Base-by-base conservation (phyloP, 2,113 vertebrate species). In the Chroicocephalus ridibundus region DNA sequence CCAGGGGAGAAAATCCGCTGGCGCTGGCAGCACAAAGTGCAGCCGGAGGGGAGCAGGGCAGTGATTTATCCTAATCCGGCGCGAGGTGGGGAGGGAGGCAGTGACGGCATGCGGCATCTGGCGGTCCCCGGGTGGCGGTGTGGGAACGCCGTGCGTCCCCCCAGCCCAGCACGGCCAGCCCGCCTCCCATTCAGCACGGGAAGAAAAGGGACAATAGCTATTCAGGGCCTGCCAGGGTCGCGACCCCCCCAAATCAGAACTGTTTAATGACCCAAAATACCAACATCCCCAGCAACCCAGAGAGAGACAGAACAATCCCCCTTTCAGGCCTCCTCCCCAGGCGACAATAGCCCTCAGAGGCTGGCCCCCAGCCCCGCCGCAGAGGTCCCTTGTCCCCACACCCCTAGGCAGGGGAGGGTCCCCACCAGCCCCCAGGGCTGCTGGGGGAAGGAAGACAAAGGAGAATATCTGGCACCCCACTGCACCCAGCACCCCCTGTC, bases 121-220 rank as follows among this genome's bases (percentile, higher is more conserved):
- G 91, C 79, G 5, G 88, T 80, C 94, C 95, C 96, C 34, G 31
- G 74, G 94, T 89, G 47, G 86, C 36, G 29, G 70, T 95, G 96
- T 98, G 98, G 97, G 98, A 98, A 98, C 97, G 93, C 88, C 2
- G 38, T 47, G 66, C 49, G 29, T 82, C 54, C 90, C 77, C 94
- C 89, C 79, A 62, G 79, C 36, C 82, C 26, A n/a, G 17, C 46
- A 15, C 60, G 10, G 86, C 86, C 92, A 87, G 86, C 96, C 97
- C 72, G 97, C 97, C 97, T 98, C 94, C 95, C 97, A 98, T 98
- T 98, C 98, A 98, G 94, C 83, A 65, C 84, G 94, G 93, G 89
- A 98, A 98, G 98, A 98, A 98, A 98, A 96, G 97, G 95, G 97
- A 98, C 98, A 98, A 98, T 97, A 97, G 96, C 97, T 97, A 98